Percentiles rank a stretch among this genome's conserved stretches.
These are phyloP conservation scores for Colaptes auratus DNA, from an alignment of 2,113 vertebrate species.

Conservation along the genomic window DNA sequence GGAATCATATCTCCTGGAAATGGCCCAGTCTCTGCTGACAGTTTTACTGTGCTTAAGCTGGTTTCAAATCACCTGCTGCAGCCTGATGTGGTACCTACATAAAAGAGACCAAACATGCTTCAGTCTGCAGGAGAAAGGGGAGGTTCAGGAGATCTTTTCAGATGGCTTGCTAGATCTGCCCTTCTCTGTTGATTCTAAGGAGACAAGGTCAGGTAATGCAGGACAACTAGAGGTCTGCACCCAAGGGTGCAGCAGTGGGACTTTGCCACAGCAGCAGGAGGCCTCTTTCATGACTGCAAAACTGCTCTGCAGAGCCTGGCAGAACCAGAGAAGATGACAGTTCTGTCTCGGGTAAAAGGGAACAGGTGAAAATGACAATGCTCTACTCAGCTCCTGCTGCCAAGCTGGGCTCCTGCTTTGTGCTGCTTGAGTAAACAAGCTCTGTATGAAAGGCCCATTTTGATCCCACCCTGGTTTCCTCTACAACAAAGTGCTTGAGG, in stretches of 20 bases:
- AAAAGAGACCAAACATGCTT: not conserved
- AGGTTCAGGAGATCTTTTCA: not conserved
- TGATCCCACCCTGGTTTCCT: not conserved
- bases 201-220: not conserved
- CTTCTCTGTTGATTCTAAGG: not conserved
- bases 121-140: not conserved
- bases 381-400: not conserved
- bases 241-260: not conserved
- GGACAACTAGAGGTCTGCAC: not conserved
- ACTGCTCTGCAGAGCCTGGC: not conserved
- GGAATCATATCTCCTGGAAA: not conserved
- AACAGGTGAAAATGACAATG: not conserved
- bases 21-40: not conserved
- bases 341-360: not conserved
- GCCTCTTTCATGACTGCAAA: not conserved
- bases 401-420: not conserved
- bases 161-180: not conserved
- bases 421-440: not conserved
- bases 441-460: not conserved
- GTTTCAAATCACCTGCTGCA: not conserved
- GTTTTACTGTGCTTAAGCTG: not conserved
- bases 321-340: not conserved
- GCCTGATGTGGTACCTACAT: fast-evolving
- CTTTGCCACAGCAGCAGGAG: not conserved
- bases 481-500: not conserved